Conservation (phyloP, 1,140 invertebrate species). For the Pseudomyrmex flavicornis region DNA sequence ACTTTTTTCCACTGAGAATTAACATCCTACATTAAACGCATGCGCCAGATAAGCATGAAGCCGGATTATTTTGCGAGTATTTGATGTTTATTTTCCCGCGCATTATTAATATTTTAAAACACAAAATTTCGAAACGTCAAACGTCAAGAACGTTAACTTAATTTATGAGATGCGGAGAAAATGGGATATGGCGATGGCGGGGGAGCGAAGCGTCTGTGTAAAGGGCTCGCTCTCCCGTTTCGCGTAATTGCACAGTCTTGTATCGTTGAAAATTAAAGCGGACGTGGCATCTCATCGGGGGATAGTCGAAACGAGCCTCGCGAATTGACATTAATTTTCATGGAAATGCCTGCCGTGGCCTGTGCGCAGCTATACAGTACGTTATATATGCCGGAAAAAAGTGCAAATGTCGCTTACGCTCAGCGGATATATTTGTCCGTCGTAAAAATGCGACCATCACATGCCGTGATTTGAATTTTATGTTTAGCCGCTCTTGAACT, state of each 20-base stretch:
- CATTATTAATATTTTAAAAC: too few relatives aligned
- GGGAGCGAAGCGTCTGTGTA: not conserved
- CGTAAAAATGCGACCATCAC: slow-evolving; percentile 37
- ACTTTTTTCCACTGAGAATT: not conserved
- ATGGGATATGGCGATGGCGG: not conserved
- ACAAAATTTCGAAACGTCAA: too few relatives aligned
- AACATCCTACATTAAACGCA: not conserved
- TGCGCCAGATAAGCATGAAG: not conserved
- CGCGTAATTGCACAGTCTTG: slow-evolving; percentile 23
- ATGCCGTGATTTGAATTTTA: slow-evolving; percentile 45
- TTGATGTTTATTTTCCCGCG: not conserved
- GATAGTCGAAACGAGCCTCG: slow-evolving; percentile 28
- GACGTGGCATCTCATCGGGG: not conserved
- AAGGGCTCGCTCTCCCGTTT: not conserved
- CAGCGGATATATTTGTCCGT: slow-evolving; percentile 4
- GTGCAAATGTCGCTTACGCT: slow-evolving; percentile 17
- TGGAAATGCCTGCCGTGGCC: slow-evolving; percentile 61
- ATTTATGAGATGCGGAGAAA: slow-evolving; percentile 34
- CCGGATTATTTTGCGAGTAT: not conserved
- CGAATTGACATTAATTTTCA: slow-evolving; percentile 75
- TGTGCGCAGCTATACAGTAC: not conserved
- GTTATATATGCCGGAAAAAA: slow-evolving; percentile 17
- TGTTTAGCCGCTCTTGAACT: not conserved
- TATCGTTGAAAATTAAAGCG: slow-evolving; percentile 35
- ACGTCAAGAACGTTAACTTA: not conserved